Percentiles rank a stretch among this genome's conserved stretches.
Conservation (phyloP, 1,140 invertebrate species). For the Aphelinus atriplicis region DNA sequence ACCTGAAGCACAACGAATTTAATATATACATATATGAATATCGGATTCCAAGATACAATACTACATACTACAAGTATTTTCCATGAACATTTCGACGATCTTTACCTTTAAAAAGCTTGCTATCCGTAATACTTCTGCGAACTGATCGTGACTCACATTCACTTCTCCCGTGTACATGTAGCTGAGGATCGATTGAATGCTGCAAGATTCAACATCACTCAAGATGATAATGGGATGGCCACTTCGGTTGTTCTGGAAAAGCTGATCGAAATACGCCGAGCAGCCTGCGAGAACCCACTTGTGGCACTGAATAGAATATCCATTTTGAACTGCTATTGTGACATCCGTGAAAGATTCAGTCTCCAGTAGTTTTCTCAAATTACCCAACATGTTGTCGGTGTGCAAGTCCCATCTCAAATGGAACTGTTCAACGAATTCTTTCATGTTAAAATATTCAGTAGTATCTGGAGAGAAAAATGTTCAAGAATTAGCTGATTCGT, state of each 20-base stretch:
- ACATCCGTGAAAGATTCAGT: constrained; percentile 90
- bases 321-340: constrained; percentile 83
- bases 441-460: constrained; percentile 2
- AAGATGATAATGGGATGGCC: constrained; percentile 86
- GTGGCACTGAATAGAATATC: constrained; percentile 77
- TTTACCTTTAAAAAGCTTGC: constrained; percentile 78
- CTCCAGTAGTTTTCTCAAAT: constrained; percentile 84
- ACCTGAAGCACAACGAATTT: constrained; percentile 61
- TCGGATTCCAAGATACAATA: no score
- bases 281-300: constrained; percentile 87
- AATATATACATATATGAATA: no score
- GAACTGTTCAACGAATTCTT: constrained; percentile 75
- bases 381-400: constrained; percentile 84
- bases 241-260: constrained; percentile 81
- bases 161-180: constrained; percentile 95
- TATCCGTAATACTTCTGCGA: constrained; percentile 80
- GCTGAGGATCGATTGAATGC: constrained; percentile 87
- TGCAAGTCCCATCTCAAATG: constrained; percentile 94
- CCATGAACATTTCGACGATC: no score
- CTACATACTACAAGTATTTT: no score
- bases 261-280: constrained; percentile 85
- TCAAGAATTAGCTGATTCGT: no score
- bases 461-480: constrained; percentile 3
- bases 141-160: constrained; percentile 85
- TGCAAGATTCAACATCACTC: constrained; percentile 82